phyloP scores from a whole-genome alignment of 2,797 vertebrate genomes.

The Melanotaenia trifasciata region DNA sequence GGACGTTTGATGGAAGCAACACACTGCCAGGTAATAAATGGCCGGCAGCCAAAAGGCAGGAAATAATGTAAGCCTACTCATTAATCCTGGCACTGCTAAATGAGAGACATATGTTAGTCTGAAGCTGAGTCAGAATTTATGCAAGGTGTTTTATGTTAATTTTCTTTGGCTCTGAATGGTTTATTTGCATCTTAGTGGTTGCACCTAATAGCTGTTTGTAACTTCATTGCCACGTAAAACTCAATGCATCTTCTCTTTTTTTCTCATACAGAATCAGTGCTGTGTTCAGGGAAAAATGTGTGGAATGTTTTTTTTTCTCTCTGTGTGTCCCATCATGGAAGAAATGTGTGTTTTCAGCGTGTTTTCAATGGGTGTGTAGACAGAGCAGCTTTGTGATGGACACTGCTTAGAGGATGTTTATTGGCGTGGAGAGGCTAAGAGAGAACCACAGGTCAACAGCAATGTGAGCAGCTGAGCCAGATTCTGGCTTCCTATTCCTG shows the following conservation, averaged over 20 bases:
- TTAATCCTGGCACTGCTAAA: conserved; percentile 27
- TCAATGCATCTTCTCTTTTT: conserved; percentile 20
- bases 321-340: conserved; percentile 34
- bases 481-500: conserved; percentile 62
- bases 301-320: conserved; percentile 56
- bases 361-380: conserved; percentile 44
- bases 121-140: conserved; percentile 22
- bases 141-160: conserved; percentile 34
- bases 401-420: conserved; percentile 66
- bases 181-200: background rate
- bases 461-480: conserved; percentile 38
- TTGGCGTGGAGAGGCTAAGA: conserved; percentile 35
- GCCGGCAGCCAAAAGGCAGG: conserved; percentile 36
- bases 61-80: conserved; percentile 18
- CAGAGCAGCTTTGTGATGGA: conserved; percentile 32
- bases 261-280: conserved; percentile 18
- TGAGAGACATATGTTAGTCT: conserved; percentile 44
- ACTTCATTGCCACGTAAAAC: conserved; percentile 14
- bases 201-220: conserved; percentile 10
- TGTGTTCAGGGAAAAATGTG: conserved; percentile 49
- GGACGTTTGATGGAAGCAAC: conserved; percentile 60
- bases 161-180: background rate
- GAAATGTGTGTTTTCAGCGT: conserved; percentile 45
- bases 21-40: conserved; percentile 68
- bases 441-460: conserved; percentile 44